Percentiles rank a stretch among this genome's conserved stretches.
These are phyloP conservation scores for Caenorhabditis angaria DNA, from an alignment of 2,888 invertebrate genomes.

Conservation along the genomic window DNA sequence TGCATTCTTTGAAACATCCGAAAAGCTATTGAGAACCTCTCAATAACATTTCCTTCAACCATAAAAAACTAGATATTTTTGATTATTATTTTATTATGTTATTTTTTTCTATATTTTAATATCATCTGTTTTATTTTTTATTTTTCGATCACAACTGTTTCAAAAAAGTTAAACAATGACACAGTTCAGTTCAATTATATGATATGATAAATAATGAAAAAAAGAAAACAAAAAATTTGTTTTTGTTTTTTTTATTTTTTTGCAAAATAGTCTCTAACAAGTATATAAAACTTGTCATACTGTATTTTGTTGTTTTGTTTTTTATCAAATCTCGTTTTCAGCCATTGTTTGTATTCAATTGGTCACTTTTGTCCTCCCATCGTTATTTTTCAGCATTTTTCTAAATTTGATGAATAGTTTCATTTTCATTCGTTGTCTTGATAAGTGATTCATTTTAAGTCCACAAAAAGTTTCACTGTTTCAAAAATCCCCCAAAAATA, in stretches of 20 bases:
- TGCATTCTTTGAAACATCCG: conserved; percentile 1
- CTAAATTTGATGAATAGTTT: neutral
- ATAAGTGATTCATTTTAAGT: too few relatives aligned
- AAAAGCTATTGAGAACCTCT: conserved; percentile 2
- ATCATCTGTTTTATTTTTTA: neutral
- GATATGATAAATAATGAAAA: neutral
- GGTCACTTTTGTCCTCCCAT: conserved; percentile 6
- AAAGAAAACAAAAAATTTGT: conserved; percentile 3
- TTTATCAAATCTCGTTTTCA: conserved; percentile 38
- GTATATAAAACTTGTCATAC: conserved; percentile 45
- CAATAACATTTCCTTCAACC: neutral
- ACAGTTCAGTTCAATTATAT: neutral
- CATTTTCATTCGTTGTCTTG: neutral
- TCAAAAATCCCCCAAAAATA: too few relatives aligned
- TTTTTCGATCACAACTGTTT: neutral
- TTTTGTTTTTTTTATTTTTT: neutral
- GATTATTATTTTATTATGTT: neutral
- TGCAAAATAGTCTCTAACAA: conserved; percentile 8
- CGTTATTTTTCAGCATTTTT: conserved; percentile 14
- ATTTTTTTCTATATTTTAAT: neutral
- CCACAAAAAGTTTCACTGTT: too few relatives aligned
- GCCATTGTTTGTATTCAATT: conserved; percentile 7
- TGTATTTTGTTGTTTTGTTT: conserved; percentile 26
- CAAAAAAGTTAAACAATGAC: neutral
- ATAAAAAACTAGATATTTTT: conserved; percentile 3